Conservation (phyloP, 2,797 vertebrate species). For the Xenopus petersii region DNA sequence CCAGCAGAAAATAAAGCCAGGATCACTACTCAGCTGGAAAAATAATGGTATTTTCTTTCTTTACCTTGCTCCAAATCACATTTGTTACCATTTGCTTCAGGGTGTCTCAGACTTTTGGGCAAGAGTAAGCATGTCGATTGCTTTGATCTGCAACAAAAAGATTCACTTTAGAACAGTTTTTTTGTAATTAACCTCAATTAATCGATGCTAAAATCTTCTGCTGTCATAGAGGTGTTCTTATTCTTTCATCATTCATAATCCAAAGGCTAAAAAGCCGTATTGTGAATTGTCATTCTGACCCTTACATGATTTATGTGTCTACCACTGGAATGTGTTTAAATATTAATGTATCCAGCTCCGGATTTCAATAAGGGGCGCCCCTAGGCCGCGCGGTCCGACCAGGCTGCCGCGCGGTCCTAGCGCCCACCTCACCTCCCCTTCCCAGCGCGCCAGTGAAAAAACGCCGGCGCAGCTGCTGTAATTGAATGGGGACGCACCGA, state of each 20-base stretch:
- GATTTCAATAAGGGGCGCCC: too few relatives aligned
- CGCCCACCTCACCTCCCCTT: too few relatives aligned
- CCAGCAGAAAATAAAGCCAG: too few relatives aligned
- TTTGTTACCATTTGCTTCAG: not conserved
- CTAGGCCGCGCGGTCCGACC: too few relatives aligned
- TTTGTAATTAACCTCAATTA: not conserved
- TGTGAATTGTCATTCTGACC: too few relatives aligned
- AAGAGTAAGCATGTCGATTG: not conserved
- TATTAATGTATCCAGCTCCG: too few relatives aligned
- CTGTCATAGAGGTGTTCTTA: not conserved
- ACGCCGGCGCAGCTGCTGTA: too few relatives aligned
- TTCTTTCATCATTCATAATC: not conserved
- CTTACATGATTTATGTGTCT: too few relatives aligned
- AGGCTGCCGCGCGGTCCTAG: too few relatives aligned
- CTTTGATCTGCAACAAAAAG: not conserved
- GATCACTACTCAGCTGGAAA: not conserved
- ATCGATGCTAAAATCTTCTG: not conserved
- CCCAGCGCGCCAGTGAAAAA: too few relatives aligned
- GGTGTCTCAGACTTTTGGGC: not conserved
- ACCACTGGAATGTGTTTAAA: too few relatives aligned
- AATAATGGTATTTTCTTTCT: not conserved
- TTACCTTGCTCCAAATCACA: not conserved
- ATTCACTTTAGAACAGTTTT: not conserved
- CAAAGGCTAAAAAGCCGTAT: not conserved
- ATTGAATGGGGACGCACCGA: too few relatives aligned